phyloP scores from a whole-genome alignment of 2,888 invertebrate genomes.

The Hyposoter didymator region DNA sequence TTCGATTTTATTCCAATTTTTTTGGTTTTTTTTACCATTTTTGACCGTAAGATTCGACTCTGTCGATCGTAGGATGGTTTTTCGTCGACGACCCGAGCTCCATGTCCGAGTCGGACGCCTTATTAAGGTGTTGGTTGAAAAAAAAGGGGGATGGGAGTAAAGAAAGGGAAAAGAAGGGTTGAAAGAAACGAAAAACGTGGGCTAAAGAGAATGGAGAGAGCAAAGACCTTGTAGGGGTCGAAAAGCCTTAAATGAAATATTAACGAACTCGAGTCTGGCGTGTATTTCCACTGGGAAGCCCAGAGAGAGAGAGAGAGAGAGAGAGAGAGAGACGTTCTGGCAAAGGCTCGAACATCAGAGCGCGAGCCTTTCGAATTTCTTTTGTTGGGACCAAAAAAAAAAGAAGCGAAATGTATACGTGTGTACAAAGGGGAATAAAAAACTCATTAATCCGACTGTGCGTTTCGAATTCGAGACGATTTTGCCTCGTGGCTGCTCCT shows the following conservation, averaged over 20 bases:
- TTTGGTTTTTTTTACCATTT: not conserved
- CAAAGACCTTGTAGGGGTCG: conserved; percentile 37
- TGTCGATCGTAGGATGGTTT: not conserved
- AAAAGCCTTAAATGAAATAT: conserved; percentile 67
- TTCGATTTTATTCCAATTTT: not conserved
- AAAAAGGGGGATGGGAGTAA: not conserved
- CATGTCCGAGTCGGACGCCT: not conserved
- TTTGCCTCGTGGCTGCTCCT: conserved; percentile 37
- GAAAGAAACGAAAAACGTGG: conserved; percentile 38
- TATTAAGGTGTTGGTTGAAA: not conserved
- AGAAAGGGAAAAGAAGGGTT: conserved; percentile 43
- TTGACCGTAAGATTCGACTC: not conserved
- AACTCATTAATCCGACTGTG: conserved; percentile 37
- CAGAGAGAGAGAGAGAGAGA: conserved; percentile 32
- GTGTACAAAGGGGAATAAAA: conserved; percentile 4
- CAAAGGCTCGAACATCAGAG: conserved; percentile 27
- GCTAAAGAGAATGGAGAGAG: conserved; percentile 45
- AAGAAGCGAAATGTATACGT: not conserved
- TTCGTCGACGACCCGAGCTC: not conserved
- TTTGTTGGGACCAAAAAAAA: conserved; percentile 9
- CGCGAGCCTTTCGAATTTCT: conserved; percentile 10
- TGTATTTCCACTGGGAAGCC: conserved; percentile 63
- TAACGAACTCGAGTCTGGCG: conserved; percentile 68
- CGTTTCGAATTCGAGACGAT: conserved; percentile 36
- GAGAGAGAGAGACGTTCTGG: conserved; percentile 22